phyloP scores from a whole-genome alignment of 2,797 vertebrate species.

The Periophthalmus magnuspinnatus region DNA sequence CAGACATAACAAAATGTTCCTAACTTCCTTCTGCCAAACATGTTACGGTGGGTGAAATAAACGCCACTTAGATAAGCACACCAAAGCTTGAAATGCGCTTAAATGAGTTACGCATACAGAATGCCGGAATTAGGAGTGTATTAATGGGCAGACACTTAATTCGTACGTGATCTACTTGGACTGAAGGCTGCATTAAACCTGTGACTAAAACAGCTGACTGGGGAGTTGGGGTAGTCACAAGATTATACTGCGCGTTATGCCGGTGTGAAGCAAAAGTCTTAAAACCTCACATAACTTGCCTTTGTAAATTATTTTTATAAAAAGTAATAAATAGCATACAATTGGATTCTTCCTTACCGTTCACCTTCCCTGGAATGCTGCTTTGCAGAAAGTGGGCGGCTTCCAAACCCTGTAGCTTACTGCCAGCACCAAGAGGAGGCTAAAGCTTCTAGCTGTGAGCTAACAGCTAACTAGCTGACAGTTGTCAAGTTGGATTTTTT shows the following conservation, averaged over 20 bases:
- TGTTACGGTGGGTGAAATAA: background rate
- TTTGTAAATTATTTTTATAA: background rate
- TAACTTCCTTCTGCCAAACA: background rate
- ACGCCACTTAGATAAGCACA: background rate
- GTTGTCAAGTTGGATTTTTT: constrained; percentile 39
- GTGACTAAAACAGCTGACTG: constrained; percentile 24
- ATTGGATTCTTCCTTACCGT: constrained; percentile 46
- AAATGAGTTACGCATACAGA: background rate
- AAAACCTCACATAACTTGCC: background rate
- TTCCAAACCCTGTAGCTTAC: constrained; percentile 39
- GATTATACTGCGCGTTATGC: constrained; percentile 9
- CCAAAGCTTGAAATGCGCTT: background rate
- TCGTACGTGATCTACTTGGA: background rate
- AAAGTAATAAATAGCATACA: background rate
- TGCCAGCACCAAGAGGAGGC: constrained; percentile 39
- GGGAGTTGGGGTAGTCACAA: constrained; percentile 12
- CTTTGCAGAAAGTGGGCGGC: constrained; percentile 53
- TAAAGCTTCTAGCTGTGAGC: constrained; percentile 37
- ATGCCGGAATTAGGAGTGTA: background rate
- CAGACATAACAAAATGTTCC: background rate
- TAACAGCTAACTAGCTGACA: constrained; percentile 32
- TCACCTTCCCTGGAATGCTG: constrained; percentile 28
- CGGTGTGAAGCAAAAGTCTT: background rate
- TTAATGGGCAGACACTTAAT: background rate
- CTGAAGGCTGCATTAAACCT: constrained; percentile 5